Evolutionary conservation across 2,888 invertebrate genomes (phyloP).

Genomic region (Priocnemis perturbator): DNA sequence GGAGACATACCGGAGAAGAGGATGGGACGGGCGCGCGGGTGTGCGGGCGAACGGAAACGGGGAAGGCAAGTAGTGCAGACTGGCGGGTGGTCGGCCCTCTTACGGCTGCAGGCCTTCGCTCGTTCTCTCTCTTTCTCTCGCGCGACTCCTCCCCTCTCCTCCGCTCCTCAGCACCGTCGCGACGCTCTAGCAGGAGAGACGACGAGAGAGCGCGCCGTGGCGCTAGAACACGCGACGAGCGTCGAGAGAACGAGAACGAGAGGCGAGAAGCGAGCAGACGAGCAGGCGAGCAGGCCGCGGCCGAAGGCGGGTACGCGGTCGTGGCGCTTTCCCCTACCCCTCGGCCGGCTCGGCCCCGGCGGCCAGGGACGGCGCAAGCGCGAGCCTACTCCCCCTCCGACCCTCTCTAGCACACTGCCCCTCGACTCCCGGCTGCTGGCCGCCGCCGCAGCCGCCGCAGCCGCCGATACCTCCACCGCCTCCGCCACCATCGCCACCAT

Average conservation of each 20-base stretch:
- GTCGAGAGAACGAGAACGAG: conserved; percentile 3
- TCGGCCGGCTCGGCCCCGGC: conserved; percentile 30
- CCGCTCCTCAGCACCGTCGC: no score
- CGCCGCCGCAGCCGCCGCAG: conserved; percentile 42
- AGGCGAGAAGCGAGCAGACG: conserved; percentile 12
- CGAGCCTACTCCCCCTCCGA: conserved; percentile 47
- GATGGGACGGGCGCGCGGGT: background rate
- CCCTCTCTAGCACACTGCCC: conserved; percentile 72
- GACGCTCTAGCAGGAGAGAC: background rate
- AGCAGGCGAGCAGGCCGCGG: conserved; percentile 77
- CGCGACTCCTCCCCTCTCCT: no score
- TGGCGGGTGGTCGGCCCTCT: conserved; percentile 22
- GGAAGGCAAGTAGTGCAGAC: conserved; percentile 50
- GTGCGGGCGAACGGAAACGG: conserved; percentile 16
- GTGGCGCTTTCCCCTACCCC: conserved; percentile 42
- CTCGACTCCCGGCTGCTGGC: conserved; percentile 54
- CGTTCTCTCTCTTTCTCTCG: no score
- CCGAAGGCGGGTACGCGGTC: conserved; percentile 63
- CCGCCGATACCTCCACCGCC: conserved; percentile 58
- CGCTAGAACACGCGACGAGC: background rate
- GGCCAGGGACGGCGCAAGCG: conserved; percentile 52
- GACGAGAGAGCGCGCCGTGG: background rate
- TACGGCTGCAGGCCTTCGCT: no score
- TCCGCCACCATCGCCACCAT: conserved; percentile 60
- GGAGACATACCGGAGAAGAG: conserved; percentile 7